Conservation (phyloP, 2,797 vertebrate genomes). For the Miichthys miiuy region DNA sequence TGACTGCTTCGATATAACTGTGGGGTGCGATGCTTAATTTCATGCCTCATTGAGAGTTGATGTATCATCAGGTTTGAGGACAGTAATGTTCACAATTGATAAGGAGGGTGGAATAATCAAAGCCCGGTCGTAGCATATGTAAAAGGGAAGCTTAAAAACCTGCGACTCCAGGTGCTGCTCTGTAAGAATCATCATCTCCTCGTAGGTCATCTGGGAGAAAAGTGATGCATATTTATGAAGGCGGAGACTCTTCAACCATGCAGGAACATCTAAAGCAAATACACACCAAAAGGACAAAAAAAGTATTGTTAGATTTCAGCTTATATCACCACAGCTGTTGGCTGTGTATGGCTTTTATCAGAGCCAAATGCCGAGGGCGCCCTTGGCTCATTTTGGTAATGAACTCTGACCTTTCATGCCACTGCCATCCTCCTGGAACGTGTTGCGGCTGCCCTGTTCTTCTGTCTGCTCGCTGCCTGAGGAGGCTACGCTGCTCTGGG, state of each 20-base stretch:
- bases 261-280: conserved; percentile 90
- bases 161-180: conserved; percentile 96
- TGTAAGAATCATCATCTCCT: conserved; percentile 98
- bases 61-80: conserved; percentile 72
- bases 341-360: conserved; percentile 29
- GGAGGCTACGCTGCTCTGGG: conserved; percentile 97
- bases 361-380: conserved; percentile 5
- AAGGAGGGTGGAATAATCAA: conserved; percentile 62
- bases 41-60: conserved; percentile 80
- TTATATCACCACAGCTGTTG: conserved; percentile 41
- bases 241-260: conserved; percentile 96
- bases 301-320: conserved; percentile 12
- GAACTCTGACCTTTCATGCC: conserved; percentile 94
- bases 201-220: conserved; percentile 96
- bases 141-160: conserved; percentile 80
- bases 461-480: conserved; percentile 97
- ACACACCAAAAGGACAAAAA: conserved; percentile 14
- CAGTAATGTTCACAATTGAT: conserved; percentile 64
- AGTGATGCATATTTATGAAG: conserved; percentile 97
- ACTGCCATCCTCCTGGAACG: conserved; percentile 96
- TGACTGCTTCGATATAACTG: conserved; percentile 69
- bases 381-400: conserved; percentile 2
- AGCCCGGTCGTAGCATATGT: conserved; percentile 10
- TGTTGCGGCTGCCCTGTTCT: conserved; percentile 91
- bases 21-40: conserved; percentile 76